A percentile compares a stretch with the other conserved stretches of the same genome.
Evolutionary conservation across 2,888 invertebrate genomes (phyloP).

Genomic region (Phortica okadai): DNA sequence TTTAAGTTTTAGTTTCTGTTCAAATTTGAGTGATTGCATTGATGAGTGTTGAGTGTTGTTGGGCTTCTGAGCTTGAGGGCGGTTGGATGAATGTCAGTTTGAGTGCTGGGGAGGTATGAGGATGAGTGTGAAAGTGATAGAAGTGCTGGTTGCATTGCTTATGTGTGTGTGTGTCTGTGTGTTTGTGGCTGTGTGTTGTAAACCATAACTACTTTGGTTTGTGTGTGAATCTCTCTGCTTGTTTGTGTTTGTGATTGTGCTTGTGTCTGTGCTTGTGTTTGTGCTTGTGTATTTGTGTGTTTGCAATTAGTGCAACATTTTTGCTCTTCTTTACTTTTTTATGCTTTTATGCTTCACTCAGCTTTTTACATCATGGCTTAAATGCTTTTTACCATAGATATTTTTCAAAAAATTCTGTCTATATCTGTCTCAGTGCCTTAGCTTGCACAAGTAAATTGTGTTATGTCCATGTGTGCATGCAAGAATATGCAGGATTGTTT

Average conservation of each 20-base stretch:
- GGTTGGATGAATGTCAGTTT: neutral
- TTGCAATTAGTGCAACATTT: conserved; percentile 62
- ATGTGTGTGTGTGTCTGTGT: conserved; percentile 28
- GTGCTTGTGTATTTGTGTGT: conserved; percentile 38
- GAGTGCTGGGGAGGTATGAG: neutral
- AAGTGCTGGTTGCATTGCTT: conserved; percentile 1
- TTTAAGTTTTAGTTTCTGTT: conserved; percentile 43
- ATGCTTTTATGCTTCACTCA: neutral
- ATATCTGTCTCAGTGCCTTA: too few relatives aligned
- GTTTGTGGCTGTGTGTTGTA: conserved; percentile 42
- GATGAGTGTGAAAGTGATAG: neutral
- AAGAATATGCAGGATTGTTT: too few relatives aligned
- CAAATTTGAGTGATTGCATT: conserved; percentile 48
- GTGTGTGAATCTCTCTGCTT: conserved; percentile 26
- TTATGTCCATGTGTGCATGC: too few relatives aligned
- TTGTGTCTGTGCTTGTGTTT: conserved; percentile 30
- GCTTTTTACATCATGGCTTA: conserved; percentile 52
- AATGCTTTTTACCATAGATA: too few relatives aligned
- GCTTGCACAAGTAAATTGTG: conserved; percentile 22
- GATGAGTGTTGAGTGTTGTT: conserved; percentile 50
- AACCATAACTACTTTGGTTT: too few relatives aligned
- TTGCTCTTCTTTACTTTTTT: conserved; percentile 40
- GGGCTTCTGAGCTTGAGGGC: conserved; percentile 19
- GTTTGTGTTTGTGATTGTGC: conserved; percentile 20
- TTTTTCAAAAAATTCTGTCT: too few relatives aligned